Base-by-base conservation (phyloP, 64 coral and sea anemone genomes). In the Acropora tenuis region DNA sequence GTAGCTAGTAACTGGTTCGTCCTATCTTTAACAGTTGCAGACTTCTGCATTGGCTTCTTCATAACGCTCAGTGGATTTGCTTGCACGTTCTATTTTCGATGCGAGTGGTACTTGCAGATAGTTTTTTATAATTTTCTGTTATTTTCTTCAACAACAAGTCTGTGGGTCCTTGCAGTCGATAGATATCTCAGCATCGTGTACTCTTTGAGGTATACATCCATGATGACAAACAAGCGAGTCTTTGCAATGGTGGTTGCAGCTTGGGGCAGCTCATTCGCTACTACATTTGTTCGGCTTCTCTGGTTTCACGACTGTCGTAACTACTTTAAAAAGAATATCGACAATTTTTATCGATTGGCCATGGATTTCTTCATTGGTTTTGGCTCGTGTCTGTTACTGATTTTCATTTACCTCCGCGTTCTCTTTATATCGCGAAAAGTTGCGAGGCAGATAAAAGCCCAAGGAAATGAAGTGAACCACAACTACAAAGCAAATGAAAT, bases 1-100 rank as follows among this genome's bases (percentile, higher is more conserved):
- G 48, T 55, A 1, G 80, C 91, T 4, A 80, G 60, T 17, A 92
- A 92, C 83, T 92, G 85, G 66, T 92, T 92, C 41, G 85, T 92
- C 1, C 15, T 92, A 8, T 92, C 91, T 0, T 77, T 92, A 1
- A 83, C 75, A 7, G 46, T 86, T 60, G 59, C 91, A 43, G 83
- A 92, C 44, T 87, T 92, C 5, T 58, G n/a, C 74, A 80, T 86
- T 1, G 91, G 91, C 3, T 73, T 92, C 1, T 79, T 92, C 18
- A 61, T 48, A 0, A 87, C 85, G 2, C 58, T 61, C 6, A 72
- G 6, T 57, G 86, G 50, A 77, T 1, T 57, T 42, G 0, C 15
- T 2, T 88, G 86, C 17, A 77, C 72, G 3, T 85, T 85, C 16
- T 6, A 20, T 10, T 48, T 71, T 48, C 63, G 46, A 47, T 85